These are phyloP conservation scores for Anguilla anguilla DNA, from an alignment of 2,797 vertebrate species.

Conservation along the genomic window DNA sequence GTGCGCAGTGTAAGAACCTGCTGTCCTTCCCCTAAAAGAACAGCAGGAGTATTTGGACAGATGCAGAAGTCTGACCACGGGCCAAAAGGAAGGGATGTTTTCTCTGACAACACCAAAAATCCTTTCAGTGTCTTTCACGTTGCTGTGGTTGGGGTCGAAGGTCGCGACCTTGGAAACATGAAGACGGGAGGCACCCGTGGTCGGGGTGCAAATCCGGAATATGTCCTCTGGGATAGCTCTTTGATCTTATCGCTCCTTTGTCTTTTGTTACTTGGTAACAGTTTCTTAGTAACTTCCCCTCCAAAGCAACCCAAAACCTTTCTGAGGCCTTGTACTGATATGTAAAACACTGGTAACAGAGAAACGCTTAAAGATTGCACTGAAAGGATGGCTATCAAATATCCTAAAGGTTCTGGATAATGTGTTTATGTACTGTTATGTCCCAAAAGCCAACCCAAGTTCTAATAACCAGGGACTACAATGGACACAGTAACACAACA, in stretches of 20 bases:
- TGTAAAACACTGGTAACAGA: not conserved
- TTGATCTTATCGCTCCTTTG: not conserved
- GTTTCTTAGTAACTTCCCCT: conserved; percentile 9
- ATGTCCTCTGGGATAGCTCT: not conserved
- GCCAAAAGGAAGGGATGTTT: not conserved
- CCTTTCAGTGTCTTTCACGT: not conserved
- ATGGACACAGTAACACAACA: no score
- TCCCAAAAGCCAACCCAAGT: no score
- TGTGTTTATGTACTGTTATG: no score
- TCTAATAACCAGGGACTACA: no score
- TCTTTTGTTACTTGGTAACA: not conserved
- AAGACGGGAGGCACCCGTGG: not conserved
- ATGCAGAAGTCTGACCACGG: not conserved
- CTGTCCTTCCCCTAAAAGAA: not conserved
- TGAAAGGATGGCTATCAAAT: not conserved
- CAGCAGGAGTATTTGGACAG: conserved; percentile 17
- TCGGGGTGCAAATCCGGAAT: not conserved
- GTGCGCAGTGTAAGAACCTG: not conserved
- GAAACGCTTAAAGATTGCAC: not conserved
- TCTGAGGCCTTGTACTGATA: not conserved
- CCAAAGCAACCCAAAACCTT: not conserved
- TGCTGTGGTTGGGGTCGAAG: not conserved
- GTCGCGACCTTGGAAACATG: not conserved
- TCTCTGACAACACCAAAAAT: not conserved
- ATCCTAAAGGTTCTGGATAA: not conserved